Evolutionary conservation across 1,140 invertebrate species (phyloP), one percentile per base, ranked within the genome.

Genomic region (Macrotrachela quadricornifera): DNA sequence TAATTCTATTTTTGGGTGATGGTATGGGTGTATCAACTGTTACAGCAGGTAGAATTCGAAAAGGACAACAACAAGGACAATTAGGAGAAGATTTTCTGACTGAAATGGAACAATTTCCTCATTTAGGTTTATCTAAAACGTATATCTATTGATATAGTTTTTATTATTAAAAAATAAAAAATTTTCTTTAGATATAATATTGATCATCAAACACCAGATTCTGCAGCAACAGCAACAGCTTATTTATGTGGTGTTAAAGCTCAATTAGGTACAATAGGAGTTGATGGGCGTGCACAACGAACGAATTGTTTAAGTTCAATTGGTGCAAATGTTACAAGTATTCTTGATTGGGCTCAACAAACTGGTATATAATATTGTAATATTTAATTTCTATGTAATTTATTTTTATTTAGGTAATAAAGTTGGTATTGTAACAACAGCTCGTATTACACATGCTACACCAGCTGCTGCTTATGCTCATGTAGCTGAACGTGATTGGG

Each of bases 1-100:
- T 90, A 0, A 83, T 92, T 17, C 57, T 92, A 0, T 92, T 92
- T 61, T 71, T 92, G 12, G 88, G 86, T 0, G 86, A 92, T 63
- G 87, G 88, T 0, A 91, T 95, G 86, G 85, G 86, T 9, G 75
- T 83, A 0, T 79, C 83, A 37, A 90, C 86, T 0, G 75, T 86
- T 16, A 86, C 85, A 0, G 83, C 86, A 0, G 77, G 81, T 0
- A 73, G 88, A 52, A 81, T 83, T 48, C 70, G 77, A 49, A 73
- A 76, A 59, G 79, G 79, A 0, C 79, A 81, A 60, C 63, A 67
- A 0, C 41, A 63, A 6, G 72, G 73, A 0, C 57, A 59, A 16
- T 69, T 73, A 12, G 80, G 79, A 1, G 80, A 84, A 66, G 79
- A 82, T 57, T 37, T 6, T 14, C 21, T 41, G 10, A 40, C 40